These are phyloP conservation scores for Eulacestoma nigropectus DNA, from an alignment of 2,113 vertebrate genomes.

Conservation along the genomic window DNA sequence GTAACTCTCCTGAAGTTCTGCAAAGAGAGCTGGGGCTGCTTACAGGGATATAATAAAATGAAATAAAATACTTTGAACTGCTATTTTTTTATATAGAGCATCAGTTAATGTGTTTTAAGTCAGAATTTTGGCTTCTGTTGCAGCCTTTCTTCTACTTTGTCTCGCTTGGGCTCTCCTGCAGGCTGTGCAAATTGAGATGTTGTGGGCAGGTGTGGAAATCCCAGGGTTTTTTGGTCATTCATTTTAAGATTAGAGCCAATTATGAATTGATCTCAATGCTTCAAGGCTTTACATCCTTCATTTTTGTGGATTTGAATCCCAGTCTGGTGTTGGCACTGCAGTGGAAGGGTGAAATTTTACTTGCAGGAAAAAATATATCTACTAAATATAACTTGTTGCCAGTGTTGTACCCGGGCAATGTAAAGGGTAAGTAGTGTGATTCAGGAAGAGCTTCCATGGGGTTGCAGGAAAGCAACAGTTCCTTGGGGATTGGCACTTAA, in stretches of 20 bases:
- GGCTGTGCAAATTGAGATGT: background rate
- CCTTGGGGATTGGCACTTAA: background rate
- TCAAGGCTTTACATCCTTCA: background rate
- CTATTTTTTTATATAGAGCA: accelerated
- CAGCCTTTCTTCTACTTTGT: background rate
- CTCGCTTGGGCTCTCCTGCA: background rate
- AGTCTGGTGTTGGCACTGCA: background rate
- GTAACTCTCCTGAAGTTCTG: background rate
- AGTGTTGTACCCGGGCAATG: background rate
- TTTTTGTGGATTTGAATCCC: background rate
- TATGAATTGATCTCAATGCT: background rate
- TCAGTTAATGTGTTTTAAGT: background rate
- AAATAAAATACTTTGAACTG: background rate
- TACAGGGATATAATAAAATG: background rate
- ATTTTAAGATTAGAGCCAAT: background rate
- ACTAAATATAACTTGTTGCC: background rate
- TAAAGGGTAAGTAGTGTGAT: background rate
- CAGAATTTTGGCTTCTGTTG: background rate
- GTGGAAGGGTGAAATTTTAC: background rate
- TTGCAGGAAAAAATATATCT: background rate
- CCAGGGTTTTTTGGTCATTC: background rate
- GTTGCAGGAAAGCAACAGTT: background rate
- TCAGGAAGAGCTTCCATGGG: background rate
- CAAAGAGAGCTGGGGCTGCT: background rate
- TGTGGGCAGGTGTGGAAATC: background rate